Evolutionary conservation across 2,113 vertebrate species (phyloP).

Genomic region (Onychostoma macrolepis): DNA sequence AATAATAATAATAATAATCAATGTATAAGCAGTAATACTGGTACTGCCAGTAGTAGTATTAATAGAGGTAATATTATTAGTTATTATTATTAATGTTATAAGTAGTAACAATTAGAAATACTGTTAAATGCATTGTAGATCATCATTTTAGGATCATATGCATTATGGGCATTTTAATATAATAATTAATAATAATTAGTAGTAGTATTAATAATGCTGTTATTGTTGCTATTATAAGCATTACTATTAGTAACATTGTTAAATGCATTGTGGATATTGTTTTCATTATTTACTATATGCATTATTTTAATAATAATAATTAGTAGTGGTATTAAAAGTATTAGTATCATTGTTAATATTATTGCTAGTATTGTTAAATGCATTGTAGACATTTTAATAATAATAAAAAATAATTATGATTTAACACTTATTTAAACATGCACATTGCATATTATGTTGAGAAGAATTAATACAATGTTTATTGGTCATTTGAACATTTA

Average conservation of each 20-base stretch:
- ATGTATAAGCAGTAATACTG: too few relatives aligned
- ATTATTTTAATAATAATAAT: background rate
- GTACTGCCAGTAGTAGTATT: too few relatives aligned
- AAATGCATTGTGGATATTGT: background rate
- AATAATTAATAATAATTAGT: too few relatives aligned
- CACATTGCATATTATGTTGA: background rate
- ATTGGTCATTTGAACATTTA: background rate
- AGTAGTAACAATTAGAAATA: too few relatives aligned
- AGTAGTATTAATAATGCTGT: too few relatives aligned
- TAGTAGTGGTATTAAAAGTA: background rate
- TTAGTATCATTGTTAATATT: background rate
- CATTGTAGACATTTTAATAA: background rate
- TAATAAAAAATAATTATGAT: background rate
- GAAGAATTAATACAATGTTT: background rate
- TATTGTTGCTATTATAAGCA: too few relatives aligned
- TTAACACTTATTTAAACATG: background rate
- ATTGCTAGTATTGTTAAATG: background rate
- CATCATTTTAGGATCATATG: too few relatives aligned
- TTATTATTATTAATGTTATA: too few relatives aligned
- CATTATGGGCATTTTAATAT: too few relatives aligned
- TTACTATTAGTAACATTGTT: background rate
- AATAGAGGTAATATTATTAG: too few relatives aligned
- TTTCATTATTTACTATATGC: background rate
- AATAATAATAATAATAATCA: too few relatives aligned
- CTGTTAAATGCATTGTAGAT: too few relatives aligned